Percentiles rank a stretch among this genome's conserved stretches.
Conservation (phyloP, 2,113 vertebrate species). For the Heterotilapia buettikoferi region DNA sequence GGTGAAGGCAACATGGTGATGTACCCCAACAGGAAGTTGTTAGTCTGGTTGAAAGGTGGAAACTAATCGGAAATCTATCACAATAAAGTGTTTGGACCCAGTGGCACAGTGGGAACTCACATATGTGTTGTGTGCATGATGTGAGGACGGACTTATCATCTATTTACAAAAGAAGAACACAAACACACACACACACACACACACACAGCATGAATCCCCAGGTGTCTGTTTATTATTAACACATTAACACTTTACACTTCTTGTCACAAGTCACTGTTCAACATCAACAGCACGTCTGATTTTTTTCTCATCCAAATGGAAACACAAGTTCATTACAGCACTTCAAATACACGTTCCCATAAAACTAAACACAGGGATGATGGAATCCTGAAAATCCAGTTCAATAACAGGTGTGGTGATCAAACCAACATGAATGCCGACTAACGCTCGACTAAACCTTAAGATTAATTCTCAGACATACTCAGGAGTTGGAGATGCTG, state of each 20-base stretch:
- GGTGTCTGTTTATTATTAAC: conserved; percentile 10
- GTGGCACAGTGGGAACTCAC: neutral
- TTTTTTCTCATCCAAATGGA: neutral
- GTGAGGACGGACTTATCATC: neutral
- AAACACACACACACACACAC: neutral
- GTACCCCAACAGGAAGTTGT: neutral
- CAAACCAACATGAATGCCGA: neutral
- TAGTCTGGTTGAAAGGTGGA: neutral
- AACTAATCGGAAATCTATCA: neutral
- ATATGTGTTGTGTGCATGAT: neutral
- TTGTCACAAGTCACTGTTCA: neutral
- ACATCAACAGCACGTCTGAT: neutral
- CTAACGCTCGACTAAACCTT: neutral
- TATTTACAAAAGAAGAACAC: neutral
- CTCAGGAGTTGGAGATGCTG: neutral
- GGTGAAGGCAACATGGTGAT: neutral
- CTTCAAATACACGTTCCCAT: neutral
- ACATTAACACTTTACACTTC: neutral
- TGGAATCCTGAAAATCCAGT: neutral
- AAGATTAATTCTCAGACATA: neutral
- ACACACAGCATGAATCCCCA: neutral
- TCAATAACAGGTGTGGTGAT: neutral
- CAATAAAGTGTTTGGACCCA: neutral
- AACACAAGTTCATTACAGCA: neutral
- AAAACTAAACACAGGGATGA: neutral